Evolutionary conservation across 2,888 invertebrate genomes (phyloP), one percentile per base, ranked within the genome.

Genomic region (Trachelus iudaicus): DNA sequence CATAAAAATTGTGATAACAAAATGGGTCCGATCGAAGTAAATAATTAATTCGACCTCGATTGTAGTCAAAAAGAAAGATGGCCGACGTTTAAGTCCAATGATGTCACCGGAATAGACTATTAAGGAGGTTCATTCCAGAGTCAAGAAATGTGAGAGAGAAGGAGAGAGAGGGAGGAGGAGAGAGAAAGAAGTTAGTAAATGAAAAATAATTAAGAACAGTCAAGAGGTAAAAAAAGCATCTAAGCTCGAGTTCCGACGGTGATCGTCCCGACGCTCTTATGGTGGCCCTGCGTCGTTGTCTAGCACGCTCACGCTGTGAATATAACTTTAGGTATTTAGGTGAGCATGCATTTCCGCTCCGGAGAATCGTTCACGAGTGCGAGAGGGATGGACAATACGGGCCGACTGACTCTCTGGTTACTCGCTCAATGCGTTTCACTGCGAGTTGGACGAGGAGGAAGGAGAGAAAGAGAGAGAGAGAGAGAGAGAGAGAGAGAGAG

Each of bases 291-390:
- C 71, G 71, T 12, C 71, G 71, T 71, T 71, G 71, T 71, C 71
- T 34, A 71, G 31, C 12, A 56, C 31, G 71, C 71, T 71, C 71
- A 31, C 71, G 71, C 33, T 74, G 83, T 81, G 85, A 85, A 84
- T 85, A 83, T 82, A 85, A 82, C 82, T 84, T 76, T 77, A 83
- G 86, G 86, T 87, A 87, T 87, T 87, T 87, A 84, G 85, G 85
- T 82, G 86, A 86, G 83, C 85, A 79, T 83, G 84, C 84, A 84
- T 85, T 86, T 88, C 85, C 85, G 84, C 81, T 81, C 69, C 75
- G 77, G 79, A 82, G 73, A 71, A 69, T 34, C 75, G 35, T 33
- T 35, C 76, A 75, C 37, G 76, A 76, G 69, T 69, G 77, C 34
- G 76, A 79, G 73, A 73, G 23, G 71, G 75, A 76, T 13, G 75